phyloP scores from a whole-genome alignment of 2,113 vertebrate genomes.

The Cervus canadensis region DNA sequence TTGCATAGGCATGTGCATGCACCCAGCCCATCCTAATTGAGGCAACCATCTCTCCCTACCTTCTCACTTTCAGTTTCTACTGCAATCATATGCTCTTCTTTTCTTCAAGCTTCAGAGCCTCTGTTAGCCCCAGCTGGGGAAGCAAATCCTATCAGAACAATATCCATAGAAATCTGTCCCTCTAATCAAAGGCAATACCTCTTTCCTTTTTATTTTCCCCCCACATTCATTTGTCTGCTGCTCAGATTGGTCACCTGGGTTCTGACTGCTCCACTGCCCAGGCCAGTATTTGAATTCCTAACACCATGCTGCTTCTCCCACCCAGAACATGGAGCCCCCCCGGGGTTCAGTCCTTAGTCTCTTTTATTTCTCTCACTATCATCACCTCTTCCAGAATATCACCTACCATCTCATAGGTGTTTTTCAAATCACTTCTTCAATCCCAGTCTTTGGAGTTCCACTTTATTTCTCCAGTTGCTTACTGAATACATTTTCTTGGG shows the following conservation, averaged over 20 bases:
- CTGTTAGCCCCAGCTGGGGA: not conserved
- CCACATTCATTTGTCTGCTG: not conserved
- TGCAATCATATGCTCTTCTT: not conserved
- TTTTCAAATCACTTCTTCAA: not conserved
- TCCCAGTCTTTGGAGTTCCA: not conserved
- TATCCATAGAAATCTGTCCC: not conserved
- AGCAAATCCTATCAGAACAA: not conserved
- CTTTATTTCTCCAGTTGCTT: not conserved
- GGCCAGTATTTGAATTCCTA: not conserved
- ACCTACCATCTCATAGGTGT: not conserved
- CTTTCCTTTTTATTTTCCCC: not conserved
- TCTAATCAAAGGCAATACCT: not conserved
- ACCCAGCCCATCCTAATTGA: not conserved
- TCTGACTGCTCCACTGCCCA: not conserved
- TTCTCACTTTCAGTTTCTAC: not conserved
- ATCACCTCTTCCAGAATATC: not conserved
- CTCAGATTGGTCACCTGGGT: not conserved
- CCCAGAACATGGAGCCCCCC: not conserved
- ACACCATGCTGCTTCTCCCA: not conserved
- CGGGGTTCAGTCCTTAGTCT: not conserved
- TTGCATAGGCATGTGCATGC: not conserved
- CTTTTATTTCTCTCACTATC: not conserved
- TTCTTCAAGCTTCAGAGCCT: not conserved
- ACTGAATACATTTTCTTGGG: not conserved
- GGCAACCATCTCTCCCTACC: not conserved